phyloP scores from a whole-genome alignment of 1,140 invertebrate genomes.

The Patella vulgata region DNA sequence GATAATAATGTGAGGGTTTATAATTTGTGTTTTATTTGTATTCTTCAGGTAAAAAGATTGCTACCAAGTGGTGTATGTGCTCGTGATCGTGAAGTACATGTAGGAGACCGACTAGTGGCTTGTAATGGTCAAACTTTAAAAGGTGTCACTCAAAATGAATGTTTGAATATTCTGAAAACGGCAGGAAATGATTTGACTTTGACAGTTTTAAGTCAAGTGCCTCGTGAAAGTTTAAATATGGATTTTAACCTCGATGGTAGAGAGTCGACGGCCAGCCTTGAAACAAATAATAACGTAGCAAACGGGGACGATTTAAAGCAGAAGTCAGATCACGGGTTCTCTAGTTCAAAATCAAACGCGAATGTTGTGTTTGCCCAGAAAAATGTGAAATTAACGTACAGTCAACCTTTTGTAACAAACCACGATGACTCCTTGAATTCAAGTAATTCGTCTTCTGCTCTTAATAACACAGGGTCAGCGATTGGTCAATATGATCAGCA shows the following conservation, averaged over 20 bases:
- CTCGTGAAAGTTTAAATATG: too few relatives aligned
- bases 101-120: conserved; percentile 33
- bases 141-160: conserved; percentile 35
- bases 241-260: too few relatives aligned
- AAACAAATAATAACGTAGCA: too few relatives aligned
- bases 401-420: not conserved
- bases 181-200: conserved; percentile 25
- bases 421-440: not conserved
- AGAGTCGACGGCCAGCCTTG: too few relatives aligned
- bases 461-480: not conserved
- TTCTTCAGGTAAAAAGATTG: conserved; percentile 44
- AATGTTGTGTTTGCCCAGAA: conserved; percentile 3
- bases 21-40: too few relatives aligned
- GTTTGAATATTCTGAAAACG: conserved; percentile 40
- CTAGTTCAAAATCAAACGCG: not conserved
- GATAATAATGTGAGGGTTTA: too few relatives aligned
- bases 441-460: not conserved
- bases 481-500: too few relatives aligned
- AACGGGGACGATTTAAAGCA: too few relatives aligned
- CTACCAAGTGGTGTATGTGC: conserved; percentile 38
- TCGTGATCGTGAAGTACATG: conserved; percentile 17
- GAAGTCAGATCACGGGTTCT: too few relatives aligned
- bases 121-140: conserved; percentile 39
- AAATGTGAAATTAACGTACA: conserved; percentile 6
- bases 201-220: conserved; percentile 10